phyloP scores from a whole-genome alignment of 1,140 invertebrate genomes.

The Eumeta japonica region DNA sequence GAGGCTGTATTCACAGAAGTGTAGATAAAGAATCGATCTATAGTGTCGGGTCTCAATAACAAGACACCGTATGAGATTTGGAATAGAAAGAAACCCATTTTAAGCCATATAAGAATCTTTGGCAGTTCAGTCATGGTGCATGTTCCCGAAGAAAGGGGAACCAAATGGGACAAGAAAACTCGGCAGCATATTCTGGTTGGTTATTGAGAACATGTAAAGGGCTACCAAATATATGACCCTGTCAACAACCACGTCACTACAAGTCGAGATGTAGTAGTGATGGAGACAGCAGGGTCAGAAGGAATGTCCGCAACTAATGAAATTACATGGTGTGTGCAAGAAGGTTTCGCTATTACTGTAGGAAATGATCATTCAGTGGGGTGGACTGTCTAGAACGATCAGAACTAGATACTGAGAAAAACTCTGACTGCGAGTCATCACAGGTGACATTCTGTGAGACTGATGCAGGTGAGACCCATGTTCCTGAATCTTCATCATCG shows the following conservation, averaged over 20 bases:
- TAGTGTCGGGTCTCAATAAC: constrained; percentile 5
- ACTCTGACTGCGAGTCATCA: constrained; percentile 5
- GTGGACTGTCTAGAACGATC: constrained; percentile 3
- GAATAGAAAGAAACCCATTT: constrained; percentile 18
- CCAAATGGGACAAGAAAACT: constrained; percentile 22
- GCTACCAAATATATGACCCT: constrained; percentile 9
- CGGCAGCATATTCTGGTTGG: constrained; percentile 23
- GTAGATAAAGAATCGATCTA: constrained; percentile 2
- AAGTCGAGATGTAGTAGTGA: constrained; percentile 7
- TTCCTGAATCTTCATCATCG: constrained; percentile 6
- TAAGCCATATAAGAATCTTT: constrained; percentile 25
- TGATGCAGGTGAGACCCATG: constrained; percentile 6
- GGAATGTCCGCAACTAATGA: background rate
- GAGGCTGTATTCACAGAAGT: constrained; percentile 9
- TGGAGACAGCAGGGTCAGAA: constrained; percentile 1
- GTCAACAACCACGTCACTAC: background rate
- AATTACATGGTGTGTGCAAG: background rate
- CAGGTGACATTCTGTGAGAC: background rate
- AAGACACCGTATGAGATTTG: constrained; percentile 18
- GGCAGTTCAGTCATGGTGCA: constrained; percentile 26
- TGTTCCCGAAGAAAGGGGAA: constrained; percentile 19
- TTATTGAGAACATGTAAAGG: constrained; percentile 23
- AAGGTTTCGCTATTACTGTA: background rate
- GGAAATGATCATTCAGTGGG: background rate
- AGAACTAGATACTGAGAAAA: constrained; percentile 4